Percentiles rank a stretch among this genome's conserved stretches.
phyloP scores from a whole-genome alignment of 2,113 vertebrate species.

The Lepisosteus oculatus region DNA sequence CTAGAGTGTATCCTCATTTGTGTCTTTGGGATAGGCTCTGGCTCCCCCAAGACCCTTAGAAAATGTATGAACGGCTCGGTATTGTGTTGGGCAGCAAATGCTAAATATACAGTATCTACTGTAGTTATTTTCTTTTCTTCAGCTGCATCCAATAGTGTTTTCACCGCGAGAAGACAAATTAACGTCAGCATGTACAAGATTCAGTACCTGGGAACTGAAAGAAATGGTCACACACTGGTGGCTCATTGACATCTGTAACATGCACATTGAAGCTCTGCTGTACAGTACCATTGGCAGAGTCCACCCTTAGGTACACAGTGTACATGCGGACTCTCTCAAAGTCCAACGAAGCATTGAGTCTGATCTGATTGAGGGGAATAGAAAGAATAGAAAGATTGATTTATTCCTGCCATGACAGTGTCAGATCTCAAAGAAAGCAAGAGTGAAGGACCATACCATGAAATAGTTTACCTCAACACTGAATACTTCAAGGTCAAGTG shows the following conservation, averaged over 20 bases:
- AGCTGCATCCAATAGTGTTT: too few species aligned
- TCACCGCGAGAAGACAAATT: too few species aligned
- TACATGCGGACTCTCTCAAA: conserved; percentile 18
- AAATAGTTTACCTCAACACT: conserved; percentile 13
- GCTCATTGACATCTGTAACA: conserved; percentile 18
- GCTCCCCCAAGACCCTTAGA: too few species aligned
- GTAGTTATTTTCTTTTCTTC: too few species aligned
- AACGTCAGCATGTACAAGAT: too few species aligned
- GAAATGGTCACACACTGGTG: conserved; percentile 18
- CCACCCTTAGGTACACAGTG: conserved; percentile 14
- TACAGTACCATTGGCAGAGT: not conserved
- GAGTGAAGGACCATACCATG: not conserved
- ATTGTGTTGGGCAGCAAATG: too few species aligned
- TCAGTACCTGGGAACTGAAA: conserved; percentile 22
- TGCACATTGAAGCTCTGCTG: conserved; percentile 19
- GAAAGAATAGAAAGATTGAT: not conserved
- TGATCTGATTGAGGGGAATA: not conserved
- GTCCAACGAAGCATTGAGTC: conserved; percentile 24
- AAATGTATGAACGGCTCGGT: too few species aligned
- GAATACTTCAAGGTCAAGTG: conserved; percentile 3
- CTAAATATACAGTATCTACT: too few species aligned
- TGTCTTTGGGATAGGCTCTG: too few species aligned
- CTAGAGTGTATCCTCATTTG: too few species aligned
- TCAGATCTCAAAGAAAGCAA: not conserved
- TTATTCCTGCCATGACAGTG: not conserved